Evolutionary conservation across 2,113 vertebrate species (phyloP).

Genomic region (Raphicerus campestris): DNA sequence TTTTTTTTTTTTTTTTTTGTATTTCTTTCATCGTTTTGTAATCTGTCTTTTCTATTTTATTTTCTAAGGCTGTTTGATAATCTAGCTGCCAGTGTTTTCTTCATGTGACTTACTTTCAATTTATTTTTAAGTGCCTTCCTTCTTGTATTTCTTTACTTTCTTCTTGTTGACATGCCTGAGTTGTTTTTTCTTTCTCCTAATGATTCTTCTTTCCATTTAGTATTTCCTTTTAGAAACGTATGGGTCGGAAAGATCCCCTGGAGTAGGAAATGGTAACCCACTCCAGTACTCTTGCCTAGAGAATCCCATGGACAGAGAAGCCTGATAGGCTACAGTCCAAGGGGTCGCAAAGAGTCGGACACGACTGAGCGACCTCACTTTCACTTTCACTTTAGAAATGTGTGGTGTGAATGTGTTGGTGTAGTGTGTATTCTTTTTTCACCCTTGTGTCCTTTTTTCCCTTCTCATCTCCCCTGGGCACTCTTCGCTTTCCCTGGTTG

Average conservation of each 20-base stretch:
- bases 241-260: too few relatives aligned
- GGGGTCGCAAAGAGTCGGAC: too few relatives aligned
- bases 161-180: neutral
- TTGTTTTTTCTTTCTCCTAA: neutral
- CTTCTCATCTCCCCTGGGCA: neutral
- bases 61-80: constrained; percentile 14
- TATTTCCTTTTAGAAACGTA: neutral
- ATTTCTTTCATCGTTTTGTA: neutral
- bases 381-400: neutral
- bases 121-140: neutral
- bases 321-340: too few relatives aligned
- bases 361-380: too few relatives aligned
- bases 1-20: too few relatives aligned
- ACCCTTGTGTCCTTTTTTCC: neutral
- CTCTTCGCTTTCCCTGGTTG: neutral
- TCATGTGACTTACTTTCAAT: neutral
- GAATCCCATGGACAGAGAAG: too few relatives aligned
- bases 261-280: too few relatives aligned
- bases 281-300: too few relatives aligned
- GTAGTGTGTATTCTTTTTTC: neutral
- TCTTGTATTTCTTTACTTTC: neutral
- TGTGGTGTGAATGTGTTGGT: neutral
- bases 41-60: neutral
- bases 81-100: neutral
- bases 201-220: neutral